Evolutionary conservation across 2,797 vertebrate species (phyloP).

Genomic region (Synaphobranchus kaupii): DNA sequence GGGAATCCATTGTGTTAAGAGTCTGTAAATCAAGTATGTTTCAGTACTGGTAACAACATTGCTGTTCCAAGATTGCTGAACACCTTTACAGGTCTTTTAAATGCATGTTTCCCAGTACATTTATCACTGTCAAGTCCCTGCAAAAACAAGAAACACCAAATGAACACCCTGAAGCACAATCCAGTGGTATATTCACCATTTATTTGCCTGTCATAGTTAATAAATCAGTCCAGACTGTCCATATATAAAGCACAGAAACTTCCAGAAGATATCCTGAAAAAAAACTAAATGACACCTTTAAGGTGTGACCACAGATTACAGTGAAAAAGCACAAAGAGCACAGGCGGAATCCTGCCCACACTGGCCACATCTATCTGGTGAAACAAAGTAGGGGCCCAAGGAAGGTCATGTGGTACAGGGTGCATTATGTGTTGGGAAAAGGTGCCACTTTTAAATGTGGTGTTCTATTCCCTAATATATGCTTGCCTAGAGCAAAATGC

Average conservation of each 20-base stretch:
- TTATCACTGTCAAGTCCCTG: not conserved
- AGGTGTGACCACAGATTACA: not conserved
- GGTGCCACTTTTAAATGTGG: not conserved
- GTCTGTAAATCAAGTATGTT: not conserved
- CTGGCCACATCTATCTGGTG: not conserved
- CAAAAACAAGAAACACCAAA: not conserved
- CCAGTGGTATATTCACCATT: not conserved
- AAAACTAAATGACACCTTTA: not conserved
- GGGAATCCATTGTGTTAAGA: not conserved
- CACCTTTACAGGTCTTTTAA: not conserved
- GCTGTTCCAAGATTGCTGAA: not conserved
- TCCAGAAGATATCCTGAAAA: not conserved
- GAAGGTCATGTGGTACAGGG: not conserved
- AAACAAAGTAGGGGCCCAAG: not conserved
- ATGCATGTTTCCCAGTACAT: not conserved
- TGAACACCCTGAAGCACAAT: not conserved
- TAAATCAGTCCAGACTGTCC: not conserved
- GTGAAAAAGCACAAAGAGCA: not conserved
- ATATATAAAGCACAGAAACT: not conserved
- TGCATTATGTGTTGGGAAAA: not conserved
- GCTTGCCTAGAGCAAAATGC: not conserved
- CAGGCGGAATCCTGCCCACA: not conserved
- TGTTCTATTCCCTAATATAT: not conserved
- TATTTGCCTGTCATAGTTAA: conserved; percentile 8
- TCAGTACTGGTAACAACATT: not conserved